Conservation (phyloP, 2,113 vertebrate genomes). For the Natator depressus region DNA sequence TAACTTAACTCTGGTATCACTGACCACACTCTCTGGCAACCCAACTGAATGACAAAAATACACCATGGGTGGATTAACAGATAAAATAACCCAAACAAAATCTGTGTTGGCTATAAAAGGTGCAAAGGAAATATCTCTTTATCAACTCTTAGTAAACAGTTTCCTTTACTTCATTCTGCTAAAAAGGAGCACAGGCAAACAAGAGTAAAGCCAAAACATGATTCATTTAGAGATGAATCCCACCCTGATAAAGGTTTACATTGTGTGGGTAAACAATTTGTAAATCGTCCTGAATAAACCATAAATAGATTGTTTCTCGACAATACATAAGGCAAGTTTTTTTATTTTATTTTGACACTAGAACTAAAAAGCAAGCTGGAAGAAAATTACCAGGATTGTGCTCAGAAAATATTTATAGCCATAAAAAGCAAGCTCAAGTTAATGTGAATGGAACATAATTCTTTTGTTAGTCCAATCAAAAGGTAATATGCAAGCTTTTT, state of each 20-base stretch:
- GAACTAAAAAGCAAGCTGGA: constrained; percentile 53
- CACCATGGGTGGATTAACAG: constrained; percentile 60
- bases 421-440: constrained; percentile 26
- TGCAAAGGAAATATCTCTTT: constrained; percentile 87
- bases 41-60: constrained; percentile 74
- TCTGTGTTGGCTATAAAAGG: constrained; percentile 81
- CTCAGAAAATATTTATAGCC: constrained; percentile 59
- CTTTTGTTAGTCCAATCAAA: background rate
- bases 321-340: constrained; percentile 66
- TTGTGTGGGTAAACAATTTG: constrained; percentile 75
- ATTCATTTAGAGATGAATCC: constrained; percentile 78
- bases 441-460: background rate
- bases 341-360: constrained; percentile 54
- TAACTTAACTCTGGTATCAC: constrained; percentile 21
- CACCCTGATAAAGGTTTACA: constrained; percentile 70
- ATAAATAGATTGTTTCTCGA: constrained; percentile 78
- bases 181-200: constrained; percentile 60
- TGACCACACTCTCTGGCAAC: constrained; percentile 67
- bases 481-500: background rate
- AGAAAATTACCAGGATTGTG: constrained; percentile 47
- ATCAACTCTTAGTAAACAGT: constrained; percentile 87
- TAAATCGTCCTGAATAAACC: constrained; percentile 56
- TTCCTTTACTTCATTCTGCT: constrained; percentile 84
- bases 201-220: constrained; percentile 70
- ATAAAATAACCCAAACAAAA: constrained; percentile 88